Evolutionary conservation across 2,113 vertebrate species (phyloP), one percentile per base, ranked within the genome.

Genomic region (Vidua chalybeata): DNA sequence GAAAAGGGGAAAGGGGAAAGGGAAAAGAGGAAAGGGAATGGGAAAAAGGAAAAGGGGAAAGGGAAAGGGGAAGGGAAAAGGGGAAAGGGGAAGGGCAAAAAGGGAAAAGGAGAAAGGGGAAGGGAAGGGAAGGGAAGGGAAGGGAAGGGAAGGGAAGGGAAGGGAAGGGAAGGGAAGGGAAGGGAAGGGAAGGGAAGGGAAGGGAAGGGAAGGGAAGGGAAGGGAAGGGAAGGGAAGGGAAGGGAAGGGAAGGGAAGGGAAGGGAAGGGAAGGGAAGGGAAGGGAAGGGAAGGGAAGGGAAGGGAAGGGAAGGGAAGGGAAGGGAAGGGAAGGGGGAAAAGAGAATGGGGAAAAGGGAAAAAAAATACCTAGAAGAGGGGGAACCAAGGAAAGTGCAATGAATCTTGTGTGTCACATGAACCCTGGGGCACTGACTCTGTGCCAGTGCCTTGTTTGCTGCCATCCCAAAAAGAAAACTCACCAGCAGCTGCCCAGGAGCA

Each of bases 401-500:
- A 87, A 64, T 75, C 67, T 33, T 6, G 35, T 1, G 4, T 74
- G 33, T 71, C 67, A 41, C 21, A 22, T 46, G 21, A 21, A 20
- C 45, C 21, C 45, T 46, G 31, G 74, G 31, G 48, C 74, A 62
- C 33, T 30, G 82, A 26, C 22, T 5, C 71, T 56, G 64, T 94
- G 89, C 84, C 84, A 69, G 62, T 48, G 92, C 49, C 89, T 46
- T 59, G 80, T 86, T 94, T 88, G 62, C 83, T 23, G 67, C 87
- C 84, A 11, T 92, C 89, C 84, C 85, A 46, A 83, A 66, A 64
- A 83, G 27, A 74, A 93, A 95, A 81, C 35, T 66, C 89, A 48
- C 58, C 93, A 89, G 76, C 56, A n/a, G 6, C 75, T 95, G 67
- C 92, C 61, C 94, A 95, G 95, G 35, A 35, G 35, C 35, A 35